Evolutionary conservation across 1,140 invertebrate species (phyloP).

Genomic region (Centruroides sculpturatus): DNA sequence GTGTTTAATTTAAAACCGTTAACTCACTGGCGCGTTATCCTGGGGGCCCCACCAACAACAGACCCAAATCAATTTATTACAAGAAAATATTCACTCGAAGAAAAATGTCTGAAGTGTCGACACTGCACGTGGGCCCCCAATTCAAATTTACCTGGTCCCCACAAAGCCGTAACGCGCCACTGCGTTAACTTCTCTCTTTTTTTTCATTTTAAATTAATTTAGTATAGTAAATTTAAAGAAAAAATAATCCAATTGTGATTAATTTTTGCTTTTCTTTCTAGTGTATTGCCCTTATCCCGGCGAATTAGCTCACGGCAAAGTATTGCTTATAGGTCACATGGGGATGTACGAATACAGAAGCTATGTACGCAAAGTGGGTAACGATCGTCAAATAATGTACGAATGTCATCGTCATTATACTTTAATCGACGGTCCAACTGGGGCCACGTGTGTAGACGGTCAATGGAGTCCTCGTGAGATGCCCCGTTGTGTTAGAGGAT

Average conservation of each 20-base stretch:
- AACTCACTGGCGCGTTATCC: too few species aligned
- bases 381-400: conserved; percentile 93
- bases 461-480: conserved; percentile 68
- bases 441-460: conserved; percentile 80
- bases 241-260: too few species aligned
- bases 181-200: not conserved
- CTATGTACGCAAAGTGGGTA: conserved; percentile 74
- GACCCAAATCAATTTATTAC: too few species aligned
- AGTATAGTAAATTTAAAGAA: too few species aligned
- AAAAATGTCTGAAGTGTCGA: too few species aligned
- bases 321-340: conserved; percentile 88
- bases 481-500: conserved; percentile 50
- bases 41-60: too few species aligned
- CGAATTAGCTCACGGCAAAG: conserved; percentile 73
- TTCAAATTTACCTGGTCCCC: too few species aligned
- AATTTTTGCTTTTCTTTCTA: conserved; percentile 28
- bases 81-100: too few species aligned
- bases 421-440: conserved; percentile 64
- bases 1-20: too few species aligned
- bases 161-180: not conserved
- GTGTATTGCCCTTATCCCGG: conserved; percentile 93
- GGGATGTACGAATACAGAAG: conserved; percentile 88
- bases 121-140: too few species aligned
- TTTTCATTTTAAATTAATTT: not conserved
- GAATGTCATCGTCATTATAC: conserved; percentile 84